Conservation (phyloP, 2,113 vertebrate species). For the Ancistrus triradiatus region DNA sequence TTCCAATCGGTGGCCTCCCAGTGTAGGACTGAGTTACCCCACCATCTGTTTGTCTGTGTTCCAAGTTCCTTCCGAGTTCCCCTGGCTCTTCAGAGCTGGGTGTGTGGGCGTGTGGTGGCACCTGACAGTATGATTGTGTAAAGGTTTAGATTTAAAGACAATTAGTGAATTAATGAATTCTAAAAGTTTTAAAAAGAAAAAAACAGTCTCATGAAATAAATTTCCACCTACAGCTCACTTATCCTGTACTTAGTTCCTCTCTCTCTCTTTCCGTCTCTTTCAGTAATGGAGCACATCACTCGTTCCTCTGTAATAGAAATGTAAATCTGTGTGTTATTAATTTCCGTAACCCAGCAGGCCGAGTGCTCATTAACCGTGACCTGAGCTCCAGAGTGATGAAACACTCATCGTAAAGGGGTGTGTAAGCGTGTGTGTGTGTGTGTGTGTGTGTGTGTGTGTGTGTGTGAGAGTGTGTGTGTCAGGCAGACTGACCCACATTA, state of each 20-base stretch:
- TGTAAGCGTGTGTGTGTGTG: slow-evolving; percentile 2
- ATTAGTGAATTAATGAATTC: too few relatives aligned
- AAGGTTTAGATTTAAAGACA: too few relatives aligned
- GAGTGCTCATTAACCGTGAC: slow-evolving; percentile 6
- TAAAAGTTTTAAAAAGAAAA: too few relatives aligned
- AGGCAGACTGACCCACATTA: neutral
- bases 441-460: slow-evolving; percentile 1
- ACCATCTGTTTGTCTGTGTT: too few relatives aligned
- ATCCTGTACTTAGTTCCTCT: neutral
- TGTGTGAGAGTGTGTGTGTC: neutral
- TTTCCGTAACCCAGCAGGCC: neutral
- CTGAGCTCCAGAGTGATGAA: slow-evolving; percentile 5
- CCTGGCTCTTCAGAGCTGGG: too few relatives aligned
- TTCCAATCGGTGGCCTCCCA: too few relatives aligned
- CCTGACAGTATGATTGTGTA: too few relatives aligned
- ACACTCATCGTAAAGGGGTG: neutral
- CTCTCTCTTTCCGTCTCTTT: neutral
- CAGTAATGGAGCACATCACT: slow-evolving; percentile 5
- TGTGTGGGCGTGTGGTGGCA: too few relatives aligned
- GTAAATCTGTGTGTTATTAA: slow-evolving; percentile 18
- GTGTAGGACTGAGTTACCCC: too few relatives aligned
- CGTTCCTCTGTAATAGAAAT: slow-evolving; percentile 11
- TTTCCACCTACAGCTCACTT: too few relatives aligned
- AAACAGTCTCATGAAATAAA: too few relatives aligned
- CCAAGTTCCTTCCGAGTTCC: too few relatives aligned